phyloP scores from a whole-genome alignment of 2,888 invertebrate genomes.

The Athalia circularis region DNA sequence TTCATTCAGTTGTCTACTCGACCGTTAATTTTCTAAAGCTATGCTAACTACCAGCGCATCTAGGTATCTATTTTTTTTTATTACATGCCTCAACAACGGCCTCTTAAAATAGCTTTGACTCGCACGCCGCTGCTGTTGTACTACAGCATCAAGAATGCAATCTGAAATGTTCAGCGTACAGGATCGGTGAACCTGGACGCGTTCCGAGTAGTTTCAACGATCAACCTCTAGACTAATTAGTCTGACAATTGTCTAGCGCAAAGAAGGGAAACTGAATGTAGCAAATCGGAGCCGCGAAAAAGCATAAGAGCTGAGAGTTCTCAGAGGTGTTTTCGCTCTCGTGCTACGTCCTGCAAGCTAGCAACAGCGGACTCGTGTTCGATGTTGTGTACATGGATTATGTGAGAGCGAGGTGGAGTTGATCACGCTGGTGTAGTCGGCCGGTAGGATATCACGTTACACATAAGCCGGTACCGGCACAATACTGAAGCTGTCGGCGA shows the following conservation, averaged over 20 bases:
- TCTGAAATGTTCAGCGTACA: constrained; percentile 22
- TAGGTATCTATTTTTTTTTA: too few species aligned
- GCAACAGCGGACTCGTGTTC: constrained; percentile 19
- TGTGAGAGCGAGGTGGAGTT: constrained; percentile 48
- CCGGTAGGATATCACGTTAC: constrained; percentile 61
- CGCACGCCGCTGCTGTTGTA: too few species aligned
- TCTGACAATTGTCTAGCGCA: constrained; percentile 5
- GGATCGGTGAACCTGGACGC: neutral
- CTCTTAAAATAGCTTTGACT: too few species aligned
- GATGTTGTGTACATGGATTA: constrained; percentile 39
- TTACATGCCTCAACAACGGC: too few species aligned
- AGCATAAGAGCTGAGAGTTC: neutral
- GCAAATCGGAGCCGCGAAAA: neutral
- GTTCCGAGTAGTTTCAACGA: constrained; percentile 11
- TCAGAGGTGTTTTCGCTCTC: constrained; percentile 18
- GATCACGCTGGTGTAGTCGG: constrained; percentile 50
- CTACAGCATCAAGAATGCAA: neutral
- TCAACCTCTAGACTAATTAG: constrained; percentile 41
- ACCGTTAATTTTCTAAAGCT: neutral
- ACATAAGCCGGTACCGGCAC: constrained; percentile 60
- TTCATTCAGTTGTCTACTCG: neutral
- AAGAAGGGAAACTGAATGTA: neutral
- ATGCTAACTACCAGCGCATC: too few species aligned
- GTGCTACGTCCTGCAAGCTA: constrained; percentile 31
- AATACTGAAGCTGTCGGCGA: constrained; percentile 61